Conservation (phyloP, 2,888 invertebrate genomes). For the Andricus curvator region DNA sequence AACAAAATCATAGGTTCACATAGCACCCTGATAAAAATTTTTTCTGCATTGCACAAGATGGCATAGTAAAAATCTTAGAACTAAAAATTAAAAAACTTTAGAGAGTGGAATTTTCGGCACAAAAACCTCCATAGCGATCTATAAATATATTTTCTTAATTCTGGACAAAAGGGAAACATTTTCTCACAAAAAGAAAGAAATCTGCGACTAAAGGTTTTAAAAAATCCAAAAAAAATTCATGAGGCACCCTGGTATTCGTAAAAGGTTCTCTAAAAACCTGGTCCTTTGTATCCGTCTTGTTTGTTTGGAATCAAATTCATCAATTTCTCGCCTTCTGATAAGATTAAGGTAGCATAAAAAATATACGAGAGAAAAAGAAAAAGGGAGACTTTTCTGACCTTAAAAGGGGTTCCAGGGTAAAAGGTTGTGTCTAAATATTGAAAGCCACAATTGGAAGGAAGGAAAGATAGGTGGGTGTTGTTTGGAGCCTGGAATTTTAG, state of each 20-base stretch:
- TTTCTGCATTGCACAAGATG: too few species aligned
- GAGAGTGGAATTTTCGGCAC: too few species aligned
- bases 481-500: slow-evolving; percentile 18
- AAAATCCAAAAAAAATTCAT: too few species aligned
- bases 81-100: too few species aligned
- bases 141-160: too few species aligned
- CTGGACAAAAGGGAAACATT: too few species aligned
- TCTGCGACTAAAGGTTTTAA: too few species aligned
- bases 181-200: too few species aligned
- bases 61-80: too few species aligned
- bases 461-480: neutral
- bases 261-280: neutral
- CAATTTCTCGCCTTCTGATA: neutral
- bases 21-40: too few species aligned
- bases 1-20: too few species aligned
- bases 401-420: neutral
- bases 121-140: too few species aligned
- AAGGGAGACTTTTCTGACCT: neutral
- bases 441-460: slow-evolving; percentile 10
- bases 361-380: neutral
- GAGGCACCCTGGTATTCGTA: neutral
- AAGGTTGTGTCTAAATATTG: slow-evolving; percentile 20
- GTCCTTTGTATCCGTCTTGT: neutral
- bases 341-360: neutral
- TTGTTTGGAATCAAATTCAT: neutral